Conservation (phyloP, 2,888 invertebrate species). For the Cheilosia pagana region DNA sequence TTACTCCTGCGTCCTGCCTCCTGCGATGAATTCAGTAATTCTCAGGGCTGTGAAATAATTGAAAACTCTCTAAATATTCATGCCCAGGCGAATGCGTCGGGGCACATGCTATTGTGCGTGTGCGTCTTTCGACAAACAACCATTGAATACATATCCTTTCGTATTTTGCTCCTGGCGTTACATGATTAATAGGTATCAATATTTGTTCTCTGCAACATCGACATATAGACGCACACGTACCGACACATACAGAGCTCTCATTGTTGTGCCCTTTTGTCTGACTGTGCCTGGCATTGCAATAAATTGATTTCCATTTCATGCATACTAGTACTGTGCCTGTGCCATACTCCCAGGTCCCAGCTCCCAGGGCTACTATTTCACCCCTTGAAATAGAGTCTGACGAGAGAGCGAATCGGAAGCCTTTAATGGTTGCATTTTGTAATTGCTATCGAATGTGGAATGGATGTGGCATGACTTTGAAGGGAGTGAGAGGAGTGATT, state of each 20-base stretch:
- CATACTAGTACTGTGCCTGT: slow-evolving; percentile 20
- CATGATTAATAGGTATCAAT: slow-evolving; percentile 73
- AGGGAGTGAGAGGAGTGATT: slow-evolving; percentile 24
- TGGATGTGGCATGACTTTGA: slow-evolving; percentile 25
- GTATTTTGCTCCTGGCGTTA: slow-evolving; percentile 53
- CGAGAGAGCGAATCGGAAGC: slow-evolving; percentile 36
- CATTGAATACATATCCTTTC: slow-evolving; percentile 50
- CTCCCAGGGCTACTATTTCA: no score
- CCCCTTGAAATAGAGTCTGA: slow-evolving; percentile 2
- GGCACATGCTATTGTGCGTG: background rate
- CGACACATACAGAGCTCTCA: slow-evolving; percentile 31
- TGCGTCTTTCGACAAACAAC: slow-evolving; percentile 4
- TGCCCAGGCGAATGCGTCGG: slow-evolving; percentile 8
- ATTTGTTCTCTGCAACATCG: slow-evolving; percentile 48
- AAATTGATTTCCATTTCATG: slow-evolving; percentile 70
- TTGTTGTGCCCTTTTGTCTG: slow-evolving; percentile 65
- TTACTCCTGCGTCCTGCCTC: slow-evolving; percentile 32
- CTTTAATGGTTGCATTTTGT: slow-evolving; percentile 67
- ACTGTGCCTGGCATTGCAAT: slow-evolving; percentile 58
- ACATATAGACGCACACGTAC: background rate
- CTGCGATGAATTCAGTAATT: slow-evolving; percentile 56
- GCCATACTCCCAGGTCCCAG: slow-evolving; percentile 33
- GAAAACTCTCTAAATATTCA: slow-evolving; percentile 72
- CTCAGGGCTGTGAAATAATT: slow-evolving; percentile 62
- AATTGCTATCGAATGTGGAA: slow-evolving; percentile 56